Evolutionary conservation across 2,113 vertebrate species (phyloP).

Genomic region (Thermophis baileyi): DNA sequence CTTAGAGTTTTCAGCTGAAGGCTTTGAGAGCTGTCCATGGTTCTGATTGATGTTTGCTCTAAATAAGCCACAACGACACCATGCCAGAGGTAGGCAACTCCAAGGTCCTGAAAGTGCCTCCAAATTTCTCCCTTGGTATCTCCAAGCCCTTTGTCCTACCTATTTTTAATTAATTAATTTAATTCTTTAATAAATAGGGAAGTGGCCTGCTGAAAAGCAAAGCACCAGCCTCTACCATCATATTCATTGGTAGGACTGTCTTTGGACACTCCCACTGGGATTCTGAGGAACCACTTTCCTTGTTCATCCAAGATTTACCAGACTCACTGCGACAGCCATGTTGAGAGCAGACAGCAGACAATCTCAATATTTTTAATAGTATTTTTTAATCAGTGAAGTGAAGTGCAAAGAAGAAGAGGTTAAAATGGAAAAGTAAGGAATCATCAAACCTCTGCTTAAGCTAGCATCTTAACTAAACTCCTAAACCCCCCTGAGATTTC

Average conservation of each 20-base stretch:
- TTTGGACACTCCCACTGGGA: not conserved
- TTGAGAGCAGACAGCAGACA: not conserved
- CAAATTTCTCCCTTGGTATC: not conserved
- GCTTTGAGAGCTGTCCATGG: not conserved
- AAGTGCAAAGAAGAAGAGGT: not conserved
- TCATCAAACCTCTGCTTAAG: not conserved
- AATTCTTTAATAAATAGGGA: not conserved
- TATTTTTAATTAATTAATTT: not conserved
- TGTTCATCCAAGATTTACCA: not conserved
- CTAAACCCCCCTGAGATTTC: not conserved
- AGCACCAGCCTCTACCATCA: not conserved
- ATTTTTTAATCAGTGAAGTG: not conserved
- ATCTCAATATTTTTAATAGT: not conserved
- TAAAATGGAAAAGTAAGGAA: not conserved
- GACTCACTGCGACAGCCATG: not conserved
- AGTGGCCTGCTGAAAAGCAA: not conserved
- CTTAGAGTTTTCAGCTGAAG: not conserved
- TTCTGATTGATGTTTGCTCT: not conserved
- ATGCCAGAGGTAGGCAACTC: not conserved
- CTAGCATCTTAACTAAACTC: not conserved
- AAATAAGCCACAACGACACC: not conserved
- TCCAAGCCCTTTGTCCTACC: not conserved
- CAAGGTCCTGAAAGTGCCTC: not conserved
- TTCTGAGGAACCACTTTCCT: not conserved
- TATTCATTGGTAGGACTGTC: not conserved